Evolutionary conservation across 2,888 invertebrate species (phyloP).

Genomic region (Microctonus brassicae): DNA sequence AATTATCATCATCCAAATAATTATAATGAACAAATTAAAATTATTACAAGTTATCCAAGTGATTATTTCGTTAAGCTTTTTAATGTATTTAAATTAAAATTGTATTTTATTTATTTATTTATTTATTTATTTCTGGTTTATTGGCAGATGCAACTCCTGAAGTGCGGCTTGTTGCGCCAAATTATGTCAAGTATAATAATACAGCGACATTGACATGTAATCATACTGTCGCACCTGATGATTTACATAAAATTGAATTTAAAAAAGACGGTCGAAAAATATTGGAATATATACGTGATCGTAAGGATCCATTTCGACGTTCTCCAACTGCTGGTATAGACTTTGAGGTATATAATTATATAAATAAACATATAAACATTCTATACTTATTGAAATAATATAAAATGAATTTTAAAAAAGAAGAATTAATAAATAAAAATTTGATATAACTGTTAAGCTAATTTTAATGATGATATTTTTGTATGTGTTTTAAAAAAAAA

Average conservation of each 20-base stretch:
- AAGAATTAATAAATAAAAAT: neutral
- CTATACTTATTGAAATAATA: no score
- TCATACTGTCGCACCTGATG: conserved; percentile 81
- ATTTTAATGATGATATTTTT: neutral
- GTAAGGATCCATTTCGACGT: conserved; percentile 68
- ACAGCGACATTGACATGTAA: conserved; percentile 81
- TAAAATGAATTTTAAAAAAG: no score
- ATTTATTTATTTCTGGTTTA: neutral
- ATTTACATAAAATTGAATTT: conserved; percentile 85
- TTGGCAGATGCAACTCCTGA: conserved; percentile 49
- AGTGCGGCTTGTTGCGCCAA: conserved; percentile 78
- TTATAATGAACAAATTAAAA: no score
- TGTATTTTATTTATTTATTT: neutral
- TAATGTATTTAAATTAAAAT: no score
- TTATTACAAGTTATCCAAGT: no score
- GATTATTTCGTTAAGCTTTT: no score
- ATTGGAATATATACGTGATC: conserved; percentile 84
- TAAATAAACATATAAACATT: neutral
- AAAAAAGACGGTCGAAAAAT: conserved; percentile 80
- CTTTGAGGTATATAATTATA: conserved; percentile 74
- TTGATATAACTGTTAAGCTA: neutral
- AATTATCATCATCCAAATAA: no score
- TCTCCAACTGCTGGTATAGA: conserved; percentile 73
- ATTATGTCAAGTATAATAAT: conserved; percentile 81
- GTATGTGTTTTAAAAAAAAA: no score